A percentile compares a stretch with the other conserved stretches of the same genome.
phyloP scores from a whole-genome alignment of 2,113 vertebrate genomes.

The Dolichallabes microphthalmus region DNA sequence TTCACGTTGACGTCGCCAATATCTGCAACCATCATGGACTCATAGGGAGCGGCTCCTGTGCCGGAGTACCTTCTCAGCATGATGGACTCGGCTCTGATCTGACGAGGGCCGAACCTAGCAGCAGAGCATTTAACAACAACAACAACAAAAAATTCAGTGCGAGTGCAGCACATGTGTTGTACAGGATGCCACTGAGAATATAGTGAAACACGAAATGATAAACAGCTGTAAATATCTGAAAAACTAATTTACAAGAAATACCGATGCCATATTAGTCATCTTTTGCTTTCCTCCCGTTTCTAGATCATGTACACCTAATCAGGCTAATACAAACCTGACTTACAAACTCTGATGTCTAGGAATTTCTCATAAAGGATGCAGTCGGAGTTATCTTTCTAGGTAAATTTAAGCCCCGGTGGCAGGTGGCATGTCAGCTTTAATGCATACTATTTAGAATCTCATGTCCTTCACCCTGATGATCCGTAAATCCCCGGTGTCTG shows the following conservation, averaged over 20 bases:
- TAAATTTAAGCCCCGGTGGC: neutral
- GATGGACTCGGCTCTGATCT: slow-evolving; percentile 83
- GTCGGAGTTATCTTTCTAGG: neutral
- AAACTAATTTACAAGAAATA: neutral
- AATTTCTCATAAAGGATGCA: too few species aligned
- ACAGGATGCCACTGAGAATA: neutral
- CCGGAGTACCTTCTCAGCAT: slow-evolving; percentile 73
- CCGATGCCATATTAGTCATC: neutral
- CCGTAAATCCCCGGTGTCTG: neutral
- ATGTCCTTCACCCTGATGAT: neutral
- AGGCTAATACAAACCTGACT: too few species aligned
- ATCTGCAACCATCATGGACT: slow-evolving; percentile 85
- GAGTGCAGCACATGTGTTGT: neutral
- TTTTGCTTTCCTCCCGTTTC: neutral
- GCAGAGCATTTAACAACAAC: neutral
- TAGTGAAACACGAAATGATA: neutral
- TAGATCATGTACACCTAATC: neutral
- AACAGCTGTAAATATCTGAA: neutral
- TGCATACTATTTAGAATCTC: neutral
- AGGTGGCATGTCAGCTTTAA: neutral
- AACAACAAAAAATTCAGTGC: neutral
- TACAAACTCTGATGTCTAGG: too few species aligned
- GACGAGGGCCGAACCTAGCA: slow-evolving; percentile 84
- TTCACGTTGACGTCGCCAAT: slow-evolving; percentile 87
- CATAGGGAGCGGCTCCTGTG: slow-evolving; percentile 80